These are phyloP conservation scores for Euphydryas editha DNA, from an alignment of 2,888 invertebrate genomes.

Conservation along the genomic window DNA sequence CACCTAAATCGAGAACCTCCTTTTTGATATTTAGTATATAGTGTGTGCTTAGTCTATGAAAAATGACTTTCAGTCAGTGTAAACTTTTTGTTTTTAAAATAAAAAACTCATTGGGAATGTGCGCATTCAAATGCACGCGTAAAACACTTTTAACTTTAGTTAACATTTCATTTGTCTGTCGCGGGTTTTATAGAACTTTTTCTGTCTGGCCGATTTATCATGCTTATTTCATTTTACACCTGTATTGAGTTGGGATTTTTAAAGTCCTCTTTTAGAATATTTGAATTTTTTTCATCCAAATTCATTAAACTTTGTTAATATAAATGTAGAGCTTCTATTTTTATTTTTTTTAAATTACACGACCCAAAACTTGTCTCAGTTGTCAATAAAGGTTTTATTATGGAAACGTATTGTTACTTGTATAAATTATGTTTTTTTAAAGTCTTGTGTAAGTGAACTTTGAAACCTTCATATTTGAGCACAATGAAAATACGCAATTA, in stretches of 20 bases:
- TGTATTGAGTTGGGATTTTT: conserved; percentile 14
- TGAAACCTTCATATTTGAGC: too few relatives aligned
- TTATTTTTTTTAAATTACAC: too few relatives aligned
- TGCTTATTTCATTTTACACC: conserved; percentile 21
- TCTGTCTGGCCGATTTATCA: conserved; percentile 21
- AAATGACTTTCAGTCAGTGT: conserved; percentile 21
- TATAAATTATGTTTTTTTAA: too few relatives aligned
- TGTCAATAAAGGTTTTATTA: too few relatives aligned
- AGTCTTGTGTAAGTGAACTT: too few relatives aligned
- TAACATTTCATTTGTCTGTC: conserved; percentile 12
- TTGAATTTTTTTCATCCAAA: background rate
- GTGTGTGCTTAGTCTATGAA: background rate
- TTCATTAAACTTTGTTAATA: background rate
- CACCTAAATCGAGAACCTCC: too few relatives aligned
- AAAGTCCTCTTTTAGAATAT: background rate
- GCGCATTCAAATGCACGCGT: conserved; percentile 7
- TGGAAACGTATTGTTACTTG: too few relatives aligned
- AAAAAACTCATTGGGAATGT: background rate
- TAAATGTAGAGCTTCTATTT: too few relatives aligned
- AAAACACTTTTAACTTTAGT: conserved; percentile 19
- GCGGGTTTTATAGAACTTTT: conserved; percentile 15
- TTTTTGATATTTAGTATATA: too few relatives aligned
- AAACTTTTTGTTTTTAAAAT: background rate
- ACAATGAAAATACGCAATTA: too few relatives aligned
- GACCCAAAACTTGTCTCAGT: too few relatives aligned